A percentile compares a stretch with the other conserved stretches of the same genome.
Conservation (phyloP, 2,888 invertebrate genomes). For the Nipponacmea schrenckii region DNA sequence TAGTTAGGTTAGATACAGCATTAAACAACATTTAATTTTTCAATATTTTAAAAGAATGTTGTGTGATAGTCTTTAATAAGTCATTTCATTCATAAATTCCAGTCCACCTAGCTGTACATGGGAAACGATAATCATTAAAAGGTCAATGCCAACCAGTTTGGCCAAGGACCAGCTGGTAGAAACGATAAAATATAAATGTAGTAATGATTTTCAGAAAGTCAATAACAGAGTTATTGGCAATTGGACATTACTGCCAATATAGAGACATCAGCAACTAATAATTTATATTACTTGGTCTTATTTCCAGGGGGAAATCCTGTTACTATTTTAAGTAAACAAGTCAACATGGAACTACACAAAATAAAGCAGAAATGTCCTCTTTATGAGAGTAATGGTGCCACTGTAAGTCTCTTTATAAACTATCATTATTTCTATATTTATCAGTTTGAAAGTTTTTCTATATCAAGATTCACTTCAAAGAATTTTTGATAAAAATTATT, state of each 20-base stretch:
- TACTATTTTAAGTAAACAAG: slow-evolving; percentile 92
- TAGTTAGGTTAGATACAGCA: neutral
- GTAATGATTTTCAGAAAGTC: too few relatives aligned
- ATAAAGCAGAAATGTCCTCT: slow-evolving; percentile 95
- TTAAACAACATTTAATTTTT: neutral
- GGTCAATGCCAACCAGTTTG: too few relatives aligned
- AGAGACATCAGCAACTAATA: too few relatives aligned
- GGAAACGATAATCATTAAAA: too few relatives aligned
- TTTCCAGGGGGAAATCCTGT: slow-evolving; percentile 86
- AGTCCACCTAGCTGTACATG: too few relatives aligned
- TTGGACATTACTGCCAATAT: too few relatives aligned
- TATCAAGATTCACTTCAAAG: too few relatives aligned
- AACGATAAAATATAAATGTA: too few relatives aligned
- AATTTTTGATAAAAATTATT: too few relatives aligned
- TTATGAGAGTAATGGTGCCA: slow-evolving; percentile 92
- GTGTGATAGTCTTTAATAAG: neutral
- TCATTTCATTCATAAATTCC: neutral
- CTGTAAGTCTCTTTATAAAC: slow-evolving; percentile 71
- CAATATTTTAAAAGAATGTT: neutral
- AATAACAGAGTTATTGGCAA: too few relatives aligned
- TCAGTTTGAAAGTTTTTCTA: neutral
- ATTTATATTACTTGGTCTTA: neutral
- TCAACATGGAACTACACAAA: slow-evolving; percentile 94
- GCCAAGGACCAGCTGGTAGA: too few relatives aligned
- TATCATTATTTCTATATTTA: neutral